phyloP scores from a whole-genome alignment of 2,113 vertebrate genomes.

The Microtus montanus region DNA sequence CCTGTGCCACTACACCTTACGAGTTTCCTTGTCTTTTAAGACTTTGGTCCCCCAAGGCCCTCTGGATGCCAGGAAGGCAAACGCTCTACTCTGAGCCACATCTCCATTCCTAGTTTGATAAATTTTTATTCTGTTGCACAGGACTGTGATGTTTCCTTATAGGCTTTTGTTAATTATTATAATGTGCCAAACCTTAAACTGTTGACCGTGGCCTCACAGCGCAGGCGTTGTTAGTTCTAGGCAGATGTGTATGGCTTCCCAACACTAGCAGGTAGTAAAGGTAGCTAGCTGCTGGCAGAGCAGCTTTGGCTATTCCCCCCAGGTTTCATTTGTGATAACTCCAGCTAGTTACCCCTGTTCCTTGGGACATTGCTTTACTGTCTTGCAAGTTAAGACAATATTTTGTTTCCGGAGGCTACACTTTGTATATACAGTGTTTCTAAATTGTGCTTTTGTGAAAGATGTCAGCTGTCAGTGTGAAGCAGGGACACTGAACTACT shows the following conservation, averaged over 20 bases:
- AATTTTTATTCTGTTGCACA: constrained; percentile 65
- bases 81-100: not conserved
- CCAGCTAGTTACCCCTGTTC: constrained; percentile 60
- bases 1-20: not conserved
- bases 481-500: constrained; percentile 60
- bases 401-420: constrained; percentile 24
- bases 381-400: constrained; percentile 10
- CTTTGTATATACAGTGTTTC: not conserved
- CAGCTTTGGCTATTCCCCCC: not conserved
- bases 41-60: not conserved
- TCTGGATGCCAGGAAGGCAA: too few species aligned
- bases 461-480: constrained; percentile 46
- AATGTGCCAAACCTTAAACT: constrained; percentile 61
- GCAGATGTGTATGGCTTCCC: not conserved
- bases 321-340: constrained; percentile 9
- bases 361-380: constrained; percentile 4
- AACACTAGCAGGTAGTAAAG: not conserved
- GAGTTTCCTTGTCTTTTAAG: constrained; percentile 16
- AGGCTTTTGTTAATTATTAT: constrained; percentile 25
- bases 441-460: not conserved
- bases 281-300: not conserved
- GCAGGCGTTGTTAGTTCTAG: not conserved
- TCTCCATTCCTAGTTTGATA: not conserved
- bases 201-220: not conserved
- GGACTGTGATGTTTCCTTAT: constrained; percentile 57